Percentiles rank a stretch among this genome's conserved stretches.
Evolutionary conservation across 2,113 vertebrate genomes (phyloP).

Genomic region (rat (Rattus norvegicus)): GRCr8 NC_086039.1:110732001-110732500

Average conservation of each 20-base stretch:
- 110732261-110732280: no score
- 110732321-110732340: no score
- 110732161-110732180: constrained; percentile 44
- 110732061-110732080: neutral
- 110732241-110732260: constrained; percentile 64
- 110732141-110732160: constrained; percentile 46
- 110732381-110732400: no score
- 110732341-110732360: no score
- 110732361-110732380: no score
- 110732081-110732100: neutral
- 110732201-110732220: constrained; percentile 62
- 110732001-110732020: constrained; percentile 17
- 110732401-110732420: no score
- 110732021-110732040: constrained; percentile 22
- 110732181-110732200: constrained; percentile 62
- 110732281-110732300: no score
- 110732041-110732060: constrained; percentile 19
- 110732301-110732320: no score
- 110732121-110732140: neutral
- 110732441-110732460: constrained; percentile 55
- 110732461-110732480: constrained; percentile 55
- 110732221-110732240: constrained; percentile 10
- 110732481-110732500: constrained; percentile 49
- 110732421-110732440: neutral
- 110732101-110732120: constrained; percentile 28